phyloP scores from a whole-genome alignment of 2,113 vertebrate genomes.

The Silurus asotus region DNA sequence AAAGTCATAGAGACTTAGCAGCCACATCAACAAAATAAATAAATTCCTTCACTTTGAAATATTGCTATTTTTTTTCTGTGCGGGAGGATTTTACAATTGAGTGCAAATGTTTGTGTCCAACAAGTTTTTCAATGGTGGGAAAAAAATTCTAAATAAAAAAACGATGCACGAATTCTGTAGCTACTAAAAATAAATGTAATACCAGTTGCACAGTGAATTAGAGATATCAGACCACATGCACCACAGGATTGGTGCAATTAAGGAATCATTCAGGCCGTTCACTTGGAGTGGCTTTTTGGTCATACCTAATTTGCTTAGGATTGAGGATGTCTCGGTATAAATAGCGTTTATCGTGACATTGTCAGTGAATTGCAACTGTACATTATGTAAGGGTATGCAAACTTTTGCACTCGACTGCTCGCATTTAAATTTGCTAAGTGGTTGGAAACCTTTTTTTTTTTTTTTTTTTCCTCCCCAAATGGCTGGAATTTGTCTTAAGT shows the following conservation, averaged over 20 bases:
- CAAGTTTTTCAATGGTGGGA: background rate
- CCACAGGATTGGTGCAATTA: background rate
- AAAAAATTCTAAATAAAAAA: too few species aligned
- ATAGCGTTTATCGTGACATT: background rate
- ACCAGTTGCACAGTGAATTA: background rate
- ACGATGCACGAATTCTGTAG: too few species aligned
- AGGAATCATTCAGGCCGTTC: background rate
- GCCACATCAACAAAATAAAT: background rate
- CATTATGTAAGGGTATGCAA: background rate
- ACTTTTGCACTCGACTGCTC: background rate
- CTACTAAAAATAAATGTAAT: too few species aligned
- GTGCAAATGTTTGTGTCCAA: background rate
- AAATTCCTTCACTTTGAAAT: background rate
- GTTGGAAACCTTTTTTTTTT: background rate
- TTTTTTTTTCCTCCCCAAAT: background rate
- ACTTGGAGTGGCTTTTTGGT: background rate
- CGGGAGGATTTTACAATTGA: background rate
- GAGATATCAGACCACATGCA: background rate
- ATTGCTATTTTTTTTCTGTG: background rate
- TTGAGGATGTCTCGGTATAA: background rate
- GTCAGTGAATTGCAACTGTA: background rate
- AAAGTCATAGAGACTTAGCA: background rate
- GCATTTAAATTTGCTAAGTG: background rate
- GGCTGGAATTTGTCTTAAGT: background rate
- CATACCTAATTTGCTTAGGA: background rate